Percentiles rank a stretch among this genome's conserved stretches.
Evolutionary conservation across 2,113 vertebrate species (phyloP).

Genomic region (Tautogolabrus adspersus): DNA sequence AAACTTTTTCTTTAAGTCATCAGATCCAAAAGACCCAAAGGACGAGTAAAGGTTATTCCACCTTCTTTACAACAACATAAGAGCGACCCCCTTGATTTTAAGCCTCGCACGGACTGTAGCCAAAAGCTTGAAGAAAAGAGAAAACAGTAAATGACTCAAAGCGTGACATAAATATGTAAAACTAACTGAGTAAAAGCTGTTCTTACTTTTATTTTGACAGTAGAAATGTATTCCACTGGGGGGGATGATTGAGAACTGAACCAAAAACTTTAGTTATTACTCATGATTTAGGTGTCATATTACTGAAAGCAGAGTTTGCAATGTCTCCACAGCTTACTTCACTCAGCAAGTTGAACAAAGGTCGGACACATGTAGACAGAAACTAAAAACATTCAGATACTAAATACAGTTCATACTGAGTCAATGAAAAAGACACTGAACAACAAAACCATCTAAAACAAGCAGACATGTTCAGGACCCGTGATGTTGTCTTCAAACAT

Average conservation of each 20-base stretch:
- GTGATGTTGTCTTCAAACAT: neutral
- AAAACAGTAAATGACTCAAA: neutral
- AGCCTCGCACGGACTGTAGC: neutral
- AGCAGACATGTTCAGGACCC: neutral
- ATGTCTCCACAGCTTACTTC: neutral
- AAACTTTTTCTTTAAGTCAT: too few relatives aligned
- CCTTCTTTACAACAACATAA: neutral
- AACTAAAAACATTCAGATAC: too few relatives aligned
- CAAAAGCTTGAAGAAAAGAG: neutral
- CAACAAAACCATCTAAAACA: neutral
- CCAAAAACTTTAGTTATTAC: neutral
- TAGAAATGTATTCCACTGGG: neutral
- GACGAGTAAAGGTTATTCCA: too few relatives aligned
- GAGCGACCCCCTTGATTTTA: neutral
- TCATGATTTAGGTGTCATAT: neutral
- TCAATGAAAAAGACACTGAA: neutral
- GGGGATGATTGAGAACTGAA: neutral
- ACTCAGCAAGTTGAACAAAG: neutral
- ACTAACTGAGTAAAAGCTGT: too few relatives aligned
- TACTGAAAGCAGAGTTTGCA: neutral
- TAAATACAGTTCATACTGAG: neutral
- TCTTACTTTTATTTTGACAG: neutral
- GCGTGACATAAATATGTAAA: too few relatives aligned
- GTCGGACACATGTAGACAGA: too few relatives aligned
- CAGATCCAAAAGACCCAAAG: neutral